Evolutionary conservation across 1,140 invertebrate genomes (phyloP).

Genomic region (Phthorimaea operculella): DNA sequence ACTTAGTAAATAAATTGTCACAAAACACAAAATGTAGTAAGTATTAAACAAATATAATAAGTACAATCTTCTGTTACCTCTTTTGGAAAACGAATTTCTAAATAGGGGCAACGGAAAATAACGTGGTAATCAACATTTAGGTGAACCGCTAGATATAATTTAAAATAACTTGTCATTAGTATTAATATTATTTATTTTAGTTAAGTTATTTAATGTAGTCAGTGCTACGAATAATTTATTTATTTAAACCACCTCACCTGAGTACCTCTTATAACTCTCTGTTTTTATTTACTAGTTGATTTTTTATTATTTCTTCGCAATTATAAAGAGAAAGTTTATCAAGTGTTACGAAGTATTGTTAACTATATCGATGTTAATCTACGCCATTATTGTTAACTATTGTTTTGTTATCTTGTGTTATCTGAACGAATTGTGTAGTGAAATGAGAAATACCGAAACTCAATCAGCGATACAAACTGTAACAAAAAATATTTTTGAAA

Average conservation of each 20-base stretch:
- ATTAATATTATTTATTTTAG: conserved; percentile 65
- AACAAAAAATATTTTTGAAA: conserved; percentile 17
- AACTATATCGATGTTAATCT: not conserved
- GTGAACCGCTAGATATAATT: conserved; percentile 60
- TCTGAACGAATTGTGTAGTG: not conserved
- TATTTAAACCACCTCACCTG: conserved; percentile 62
- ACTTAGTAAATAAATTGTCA: conserved; percentile 1
- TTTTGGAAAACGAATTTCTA: conserved; percentile 43
- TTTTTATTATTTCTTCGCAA: not conserved
- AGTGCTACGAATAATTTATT: conserved; percentile 53
- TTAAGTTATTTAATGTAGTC: conserved; percentile 48
- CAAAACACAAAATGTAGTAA: conserved; percentile 24
- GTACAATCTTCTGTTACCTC: conserved; percentile 65
- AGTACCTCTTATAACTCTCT: conserved; percentile 59
- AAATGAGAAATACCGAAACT: not conserved
- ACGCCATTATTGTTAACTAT: not conserved
- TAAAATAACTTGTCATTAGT: conserved; percentile 67
- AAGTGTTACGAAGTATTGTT: not conserved
- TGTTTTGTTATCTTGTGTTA: not conserved
- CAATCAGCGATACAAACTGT: conserved; percentile 4
- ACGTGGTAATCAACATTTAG: conserved; percentile 49
- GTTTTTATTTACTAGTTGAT: conserved; percentile 19
- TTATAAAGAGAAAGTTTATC: conserved; percentile 2
- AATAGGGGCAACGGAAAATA: conserved; percentile 63
- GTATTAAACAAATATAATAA: conserved; percentile 39